These are phyloP conservation scores for Cotesia chilonis DNA, from an alignment of 1,140 invertebrate species.

Conservation along the genomic window DNA sequence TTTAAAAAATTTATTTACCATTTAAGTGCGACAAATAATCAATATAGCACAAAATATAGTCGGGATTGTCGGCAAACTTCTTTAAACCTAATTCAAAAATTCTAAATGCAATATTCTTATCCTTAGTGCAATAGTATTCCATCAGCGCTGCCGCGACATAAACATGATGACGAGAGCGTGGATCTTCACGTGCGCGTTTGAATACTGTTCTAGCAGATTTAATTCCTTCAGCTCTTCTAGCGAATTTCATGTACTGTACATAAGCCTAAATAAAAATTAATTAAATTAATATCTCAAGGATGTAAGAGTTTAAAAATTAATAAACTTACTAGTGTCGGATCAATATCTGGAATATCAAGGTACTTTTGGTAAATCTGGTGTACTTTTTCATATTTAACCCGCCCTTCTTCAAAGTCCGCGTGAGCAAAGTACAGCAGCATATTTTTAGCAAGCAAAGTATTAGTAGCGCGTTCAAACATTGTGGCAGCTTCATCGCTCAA, in stretches of 20 bases:
- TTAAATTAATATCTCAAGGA: not conserved
- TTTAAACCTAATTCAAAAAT: constrained; percentile 98
- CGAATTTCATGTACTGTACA: constrained; percentile 99
- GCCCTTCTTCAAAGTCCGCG: constrained; percentile 97
- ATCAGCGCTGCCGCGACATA: constrained; percentile 96
- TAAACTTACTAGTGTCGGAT: constrained; percentile 88
- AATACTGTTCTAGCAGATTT: constrained; percentile 95
- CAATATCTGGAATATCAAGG: constrained; percentile 86
- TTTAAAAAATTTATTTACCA: constrained; percentile 69
- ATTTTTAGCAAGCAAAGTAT: constrained; percentile 87
- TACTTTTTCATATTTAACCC: constrained; percentile 96
- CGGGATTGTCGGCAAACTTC: constrained; percentile 92
- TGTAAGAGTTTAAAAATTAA: not conserved
- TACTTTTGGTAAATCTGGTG: constrained; percentile 96
- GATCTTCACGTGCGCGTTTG: constrained; percentile 93
- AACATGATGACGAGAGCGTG: constrained; percentile 86
- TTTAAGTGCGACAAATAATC: constrained; percentile 98
- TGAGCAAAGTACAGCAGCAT: constrained; percentile 97
- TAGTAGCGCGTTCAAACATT: constrained; percentile 93
- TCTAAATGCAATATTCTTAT: constrained; percentile 97
- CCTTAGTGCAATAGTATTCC: constrained; percentile 99
- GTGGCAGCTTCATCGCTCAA: constrained; percentile 94
- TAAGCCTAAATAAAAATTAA: constrained; percentile 74
- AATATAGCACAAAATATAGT: constrained; percentile 95
- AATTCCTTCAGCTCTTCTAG: constrained; percentile 95